Base-by-base conservation (phyloP, 2,113 vertebrate species). In the Sigmodon hispidus region DNA sequence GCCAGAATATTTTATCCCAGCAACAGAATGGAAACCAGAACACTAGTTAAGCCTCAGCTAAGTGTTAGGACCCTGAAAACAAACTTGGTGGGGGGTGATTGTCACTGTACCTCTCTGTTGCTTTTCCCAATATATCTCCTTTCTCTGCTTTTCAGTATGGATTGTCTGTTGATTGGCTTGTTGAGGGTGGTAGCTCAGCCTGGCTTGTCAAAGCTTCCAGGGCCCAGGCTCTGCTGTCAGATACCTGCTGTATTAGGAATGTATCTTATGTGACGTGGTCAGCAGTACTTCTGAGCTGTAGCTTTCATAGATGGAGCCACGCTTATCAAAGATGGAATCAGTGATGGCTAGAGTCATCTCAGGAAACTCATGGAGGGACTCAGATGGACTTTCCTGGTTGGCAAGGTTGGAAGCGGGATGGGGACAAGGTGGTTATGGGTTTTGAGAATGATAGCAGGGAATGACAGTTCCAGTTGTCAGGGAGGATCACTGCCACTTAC, bases 401-500 rank as follows among this genome's bases (percentile, higher is more conserved):
- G 31, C 31, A 67, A 55, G 6, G 34, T 4, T 1, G 21, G 0
- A 1, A 16, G 22, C n/a, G 29, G 12, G 40, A 22, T 2, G 34
- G 21, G 19, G 43, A 8, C 63, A 13, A 81, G 31, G 6, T 43
- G 43, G 19, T 19, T 43, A 29, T 5, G 10, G 77, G 59, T n/a
- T 52, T 43, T 22, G 2, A 0, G 2, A 45, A 57, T 81, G 75
- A 31, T 43, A 55, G 36, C 26, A 5, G 24, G 29, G 40, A 21
- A 13, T 0, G 1, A 6, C 31, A 40, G n/a, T 7, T 7, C 31
- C n/a, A 17, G 75, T 13, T 50, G 31, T 70, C 9, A 15, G 34
- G 75, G 31, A 52, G n/a, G 57, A 43, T 19, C 12, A 50, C 0
- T 1, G 45, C 21, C 1, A 8, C 7, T 8, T 15, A 21, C 2